Percentiles rank a stretch among this genome's conserved stretches.
Evolutionary conservation across 2,797 vertebrate genomes (phyloP).

Genomic region (Okamejei kenojei): DNA sequence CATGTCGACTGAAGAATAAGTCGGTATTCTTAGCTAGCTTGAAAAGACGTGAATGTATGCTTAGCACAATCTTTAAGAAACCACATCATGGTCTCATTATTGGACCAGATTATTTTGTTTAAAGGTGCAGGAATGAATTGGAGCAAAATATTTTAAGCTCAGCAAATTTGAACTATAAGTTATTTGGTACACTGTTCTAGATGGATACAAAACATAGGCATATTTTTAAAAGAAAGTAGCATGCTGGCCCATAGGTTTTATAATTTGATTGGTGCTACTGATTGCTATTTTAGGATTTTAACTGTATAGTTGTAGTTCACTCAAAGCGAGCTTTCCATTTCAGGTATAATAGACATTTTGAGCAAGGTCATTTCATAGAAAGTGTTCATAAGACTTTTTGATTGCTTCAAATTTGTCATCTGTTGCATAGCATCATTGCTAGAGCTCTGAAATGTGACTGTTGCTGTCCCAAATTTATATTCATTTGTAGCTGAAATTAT

Average conservation of each 20-base stretch:
- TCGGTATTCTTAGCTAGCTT: slow-evolving; percentile 12
- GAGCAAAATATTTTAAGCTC: background rate
- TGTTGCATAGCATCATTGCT: background rate
- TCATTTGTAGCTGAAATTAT: background rate
- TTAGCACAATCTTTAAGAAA: background rate
- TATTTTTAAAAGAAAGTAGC: background rate
- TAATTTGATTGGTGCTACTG: background rate
- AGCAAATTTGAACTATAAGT: background rate
- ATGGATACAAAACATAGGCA: background rate
- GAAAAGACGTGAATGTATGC: background rate
- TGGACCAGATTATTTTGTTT: background rate
- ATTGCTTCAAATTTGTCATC: background rate
- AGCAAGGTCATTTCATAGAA: background rate
- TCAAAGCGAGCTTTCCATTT: background rate
- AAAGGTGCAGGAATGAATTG: background rate
- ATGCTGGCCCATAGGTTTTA: background rate
- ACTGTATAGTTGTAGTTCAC: background rate
- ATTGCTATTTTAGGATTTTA: background rate
- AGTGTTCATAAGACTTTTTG: background rate
- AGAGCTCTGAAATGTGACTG: background rate
- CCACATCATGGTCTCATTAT: background rate
- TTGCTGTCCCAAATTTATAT: background rate
- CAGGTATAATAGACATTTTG: background rate
- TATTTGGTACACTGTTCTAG: background rate
- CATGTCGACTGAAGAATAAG: slow-evolving; percentile 8